Percentiles rank a stretch among this genome's conserved stretches.
phyloP scores from a whole-genome alignment of 2,113 vertebrate species.

The Boulengeromyrus knoepffleri region DNA sequence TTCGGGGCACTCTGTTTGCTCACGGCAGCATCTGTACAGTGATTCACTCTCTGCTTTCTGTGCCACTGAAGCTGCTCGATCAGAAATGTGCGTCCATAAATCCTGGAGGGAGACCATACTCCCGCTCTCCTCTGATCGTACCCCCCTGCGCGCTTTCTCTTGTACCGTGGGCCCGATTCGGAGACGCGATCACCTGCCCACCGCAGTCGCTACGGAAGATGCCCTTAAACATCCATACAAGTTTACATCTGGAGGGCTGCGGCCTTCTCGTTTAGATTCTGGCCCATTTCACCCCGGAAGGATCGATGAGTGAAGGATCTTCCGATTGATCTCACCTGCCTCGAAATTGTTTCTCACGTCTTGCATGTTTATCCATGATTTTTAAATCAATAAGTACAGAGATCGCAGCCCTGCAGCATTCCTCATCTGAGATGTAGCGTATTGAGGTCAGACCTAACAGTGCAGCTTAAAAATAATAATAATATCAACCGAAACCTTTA shows the following conservation, averaged over 20 bases:
- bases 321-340: not conserved
- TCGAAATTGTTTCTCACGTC: not conserved
- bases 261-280: not conserved
- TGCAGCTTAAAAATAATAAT: slow-evolving; percentile 44
- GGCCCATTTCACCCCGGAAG: not conserved
- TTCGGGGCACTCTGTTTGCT: slow-evolving; percentile 75
- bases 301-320: not conserved
- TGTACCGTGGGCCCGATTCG: not conserved
- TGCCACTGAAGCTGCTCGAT: slow-evolving; percentile 59
- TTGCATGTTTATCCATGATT: not conserved
- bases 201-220: not conserved
- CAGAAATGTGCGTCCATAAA: slow-evolving; percentile 57
- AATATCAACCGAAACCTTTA: slow-evolving; percentile 54
- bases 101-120: slow-evolving; percentile 48
- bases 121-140: slow-evolving; percentile 38
- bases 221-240: not conserved
- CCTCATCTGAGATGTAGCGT: slow-evolving; percentile 58
- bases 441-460: slow-evolving; percentile 68
- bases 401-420: slow-evolving; percentile 52
- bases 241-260: not conserved
- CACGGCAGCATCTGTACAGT: slow-evolving; percentile 72
- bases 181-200: not conserved
- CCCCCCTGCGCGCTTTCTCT: not conserved
- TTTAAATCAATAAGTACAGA: slow-evolving; percentile 43
- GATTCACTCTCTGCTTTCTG: slow-evolving; percentile 62